Evolutionary conservation across 1,140 invertebrate species (phyloP), one percentile per base, ranked within the genome.

Genomic region (Meloidogyne floridensis): DNA sequence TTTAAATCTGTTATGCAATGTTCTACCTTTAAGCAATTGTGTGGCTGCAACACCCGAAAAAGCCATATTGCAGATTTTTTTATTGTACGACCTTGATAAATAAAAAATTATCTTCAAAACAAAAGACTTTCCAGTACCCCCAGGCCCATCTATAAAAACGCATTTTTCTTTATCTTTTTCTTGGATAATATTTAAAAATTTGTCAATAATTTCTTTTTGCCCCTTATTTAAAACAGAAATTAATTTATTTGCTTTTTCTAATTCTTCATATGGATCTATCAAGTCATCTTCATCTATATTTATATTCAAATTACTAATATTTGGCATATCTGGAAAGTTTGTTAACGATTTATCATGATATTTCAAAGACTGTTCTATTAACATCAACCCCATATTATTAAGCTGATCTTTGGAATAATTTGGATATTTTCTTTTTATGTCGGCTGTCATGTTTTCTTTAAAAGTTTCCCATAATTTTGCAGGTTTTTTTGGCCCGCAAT

Each of bases 1-100:
- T 51, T 81, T 81, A n/a, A 81, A 82, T 11, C 43, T 73, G 42
- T 82, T 81, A 59, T 81, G 81, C 3, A 56, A 56, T 72, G 77
- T 81, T 72, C 20, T 59, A 51, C 77, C 77, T 42, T 75, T 76
- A 75, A 18, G 75, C 70, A 80, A 81, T 53, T 9, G 5, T 77
- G 78, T 75, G 32, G 78, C 78, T 75, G 78, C 78, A 32, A 80
- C 71, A 20, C 78, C 78, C 7, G 78, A 80, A 72, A 79, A 81
- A 53, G 81, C 77, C 80, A 53, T 81, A 47, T 81, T 81, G 54
- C 18, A 32, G 42, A 81, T 15, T 20, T 82, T 51, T 65, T 81
- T 82, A 10, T 81, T 81, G 15, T 9, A 6, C 20, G 80, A 2
- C 53, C 43, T 82, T 10, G 77, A 79, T 42, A 81, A 72, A 82